Percentiles rank a stretch among this genome's conserved stretches.
These are phyloP conservation scores for Corythaixoides concolor DNA, from an alignment of 2,113 vertebrate species.

Conservation along the genomic window DNA sequence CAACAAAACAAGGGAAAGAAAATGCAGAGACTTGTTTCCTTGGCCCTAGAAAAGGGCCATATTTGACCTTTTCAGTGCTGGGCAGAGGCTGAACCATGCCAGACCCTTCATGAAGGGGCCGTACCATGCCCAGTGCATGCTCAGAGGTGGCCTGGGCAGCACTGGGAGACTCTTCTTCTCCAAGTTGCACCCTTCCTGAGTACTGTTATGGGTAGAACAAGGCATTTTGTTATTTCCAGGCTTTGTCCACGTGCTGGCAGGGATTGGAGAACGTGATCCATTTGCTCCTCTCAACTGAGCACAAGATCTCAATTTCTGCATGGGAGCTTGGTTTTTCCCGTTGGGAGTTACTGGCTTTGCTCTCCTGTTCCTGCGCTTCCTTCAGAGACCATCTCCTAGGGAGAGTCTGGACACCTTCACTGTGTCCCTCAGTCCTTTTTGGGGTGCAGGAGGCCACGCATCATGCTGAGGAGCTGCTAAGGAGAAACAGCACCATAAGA, in stretches of 20 bases:
- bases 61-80: too few species aligned
- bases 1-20: neutral
- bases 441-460: neutral
- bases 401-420: neutral
- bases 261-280: fast-evolving
- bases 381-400: neutral
- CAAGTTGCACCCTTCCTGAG: neutral
- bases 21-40: neutral
- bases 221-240: fast-evolving
- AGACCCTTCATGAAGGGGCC: neutral
- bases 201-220: neutral
- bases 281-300: neutral
- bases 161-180: neutral
- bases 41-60: neutral
- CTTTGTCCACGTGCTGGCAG: fast-evolving
- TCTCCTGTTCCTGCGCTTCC: fast-evolving
- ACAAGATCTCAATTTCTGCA: fast-evolving
- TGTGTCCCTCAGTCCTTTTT: neutral
- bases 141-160: neutral
- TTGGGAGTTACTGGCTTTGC: neutral
- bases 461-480: fast-evolving
- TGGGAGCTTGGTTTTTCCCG: neutral
- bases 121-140: too few species aligned
- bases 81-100: neutral
- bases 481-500: neutral